Conservation (phyloP, 2,797 vertebrate genomes). For the Sebastolobus altivelis region DNA sequence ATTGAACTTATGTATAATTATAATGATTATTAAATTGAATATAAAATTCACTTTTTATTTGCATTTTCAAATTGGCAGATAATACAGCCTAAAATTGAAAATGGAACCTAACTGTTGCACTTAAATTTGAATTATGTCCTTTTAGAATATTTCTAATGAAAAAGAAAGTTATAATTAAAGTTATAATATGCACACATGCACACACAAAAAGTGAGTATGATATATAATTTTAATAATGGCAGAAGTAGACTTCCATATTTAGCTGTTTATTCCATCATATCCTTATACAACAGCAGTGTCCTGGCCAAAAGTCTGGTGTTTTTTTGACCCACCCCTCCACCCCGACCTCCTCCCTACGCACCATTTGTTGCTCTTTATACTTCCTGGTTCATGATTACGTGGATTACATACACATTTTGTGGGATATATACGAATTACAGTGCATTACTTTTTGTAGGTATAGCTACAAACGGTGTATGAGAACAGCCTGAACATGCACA, state of each 20-base stretch:
- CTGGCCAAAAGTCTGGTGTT: too few relatives aligned
- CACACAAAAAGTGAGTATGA: not conserved
- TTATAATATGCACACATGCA: not conserved
- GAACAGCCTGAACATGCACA: not conserved
- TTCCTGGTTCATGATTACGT: too few relatives aligned
- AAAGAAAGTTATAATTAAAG: too few relatives aligned
- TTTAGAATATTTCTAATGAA: not conserved
- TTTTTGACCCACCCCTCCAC: too few relatives aligned
- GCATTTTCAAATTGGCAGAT: not conserved
- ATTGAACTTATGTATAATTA: not conserved
- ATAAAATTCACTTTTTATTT: not conserved
- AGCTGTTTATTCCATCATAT: too few relatives aligned
- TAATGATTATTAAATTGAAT: not conserved
- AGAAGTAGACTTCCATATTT: not conserved
- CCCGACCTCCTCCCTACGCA: accelerated
- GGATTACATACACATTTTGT: too few relatives aligned
- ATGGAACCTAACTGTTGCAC: not conserved
- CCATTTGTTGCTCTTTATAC: accelerated
- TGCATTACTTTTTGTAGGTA: too few relatives aligned
- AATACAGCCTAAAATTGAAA: not conserved
- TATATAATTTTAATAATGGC: not conserved
- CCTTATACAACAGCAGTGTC: too few relatives aligned
- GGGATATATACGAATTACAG: too few relatives aligned
- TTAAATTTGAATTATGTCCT: not conserved
- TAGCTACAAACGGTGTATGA: too few relatives aligned